Evolutionary conservation across 1,140 invertebrate genomes (phyloP), one percentile per base, ranked within the genome.

Genomic region (Dinoponera quadriceps): DNA sequence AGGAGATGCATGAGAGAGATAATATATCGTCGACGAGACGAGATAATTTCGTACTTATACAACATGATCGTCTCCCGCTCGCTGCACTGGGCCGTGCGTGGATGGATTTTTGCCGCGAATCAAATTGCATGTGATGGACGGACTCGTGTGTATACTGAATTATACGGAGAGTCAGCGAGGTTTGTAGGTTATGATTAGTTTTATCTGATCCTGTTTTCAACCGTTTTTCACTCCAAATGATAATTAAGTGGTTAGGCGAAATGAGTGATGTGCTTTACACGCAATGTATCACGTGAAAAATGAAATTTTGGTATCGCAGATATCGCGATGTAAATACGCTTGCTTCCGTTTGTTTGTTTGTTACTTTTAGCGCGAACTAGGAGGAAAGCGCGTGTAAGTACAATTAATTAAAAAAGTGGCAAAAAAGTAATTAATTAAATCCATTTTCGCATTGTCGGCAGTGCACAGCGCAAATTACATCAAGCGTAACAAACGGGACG

Each of bases 401-500:
- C 62, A 25, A 62, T 62, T 49, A 77, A 77, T 77, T 77, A 78
- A 57, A 78, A 68, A 55, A 13, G 4, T 3, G 2, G 5, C 14
- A 25, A 16, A 60, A 44, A 74, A 49, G 5, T 77, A 68, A 78
- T 68, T 68, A 68, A 68, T 66, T 68, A 78, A 78, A 68, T 68
- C 5, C 20, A 27, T n/a, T 20, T 16, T n/a, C 25, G 63, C 60
- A 4, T 68, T 55, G 49, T n/a, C 49, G 38, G 1, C 14, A 65
- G 29, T 49, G 22, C 16, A 55, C 16, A 55, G 29, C 22, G 20
- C 25, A 11, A n/a, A 18, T 77, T 49, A 22, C 20, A 14, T 65
- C 38, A 49, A 2, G 1, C 66, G n/a, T 25, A 14, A 78, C 57
- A 74, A 74, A 60, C 5, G 29, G 1, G 7, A 74, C 13, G 1